Conservation (phyloP, 1,140 invertebrate genomes). For the Pachyrhynchus sulphureomaculatus region DNA sequence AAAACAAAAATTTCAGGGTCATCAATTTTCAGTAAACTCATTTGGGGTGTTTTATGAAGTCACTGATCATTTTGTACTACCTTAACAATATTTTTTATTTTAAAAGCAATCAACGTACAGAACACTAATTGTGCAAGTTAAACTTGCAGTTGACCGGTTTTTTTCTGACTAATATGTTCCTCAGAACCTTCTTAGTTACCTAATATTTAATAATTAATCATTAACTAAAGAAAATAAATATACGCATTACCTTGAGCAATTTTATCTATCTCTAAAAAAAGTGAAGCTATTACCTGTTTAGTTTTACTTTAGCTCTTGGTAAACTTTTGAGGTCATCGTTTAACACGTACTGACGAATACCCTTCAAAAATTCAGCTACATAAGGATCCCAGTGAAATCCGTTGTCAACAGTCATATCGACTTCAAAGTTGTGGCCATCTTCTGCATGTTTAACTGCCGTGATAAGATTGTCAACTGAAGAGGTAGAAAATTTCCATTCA, state of each 20-base stretch:
- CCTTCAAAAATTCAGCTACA: slow-evolving; percentile 72
- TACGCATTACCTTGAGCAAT: too few relatives aligned
- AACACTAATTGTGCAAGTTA: too few relatives aligned
- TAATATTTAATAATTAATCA: neutral
- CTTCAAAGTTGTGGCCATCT: slow-evolving; percentile 63
- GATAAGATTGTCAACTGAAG: slow-evolving; percentile 71
- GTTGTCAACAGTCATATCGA: slow-evolving; percentile 55
- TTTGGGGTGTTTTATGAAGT: too few relatives aligned
- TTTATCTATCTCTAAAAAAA: too few relatives aligned
- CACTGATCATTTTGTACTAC: too few relatives aligned
- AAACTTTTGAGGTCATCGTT: slow-evolving; percentile 72
- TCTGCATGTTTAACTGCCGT: slow-evolving; percentile 58
- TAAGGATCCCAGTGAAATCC: slow-evolving; percentile 68
- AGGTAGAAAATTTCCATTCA: slow-evolving; percentile 81
- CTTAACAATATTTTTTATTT: too few relatives aligned
- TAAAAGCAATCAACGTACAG: too few relatives aligned
- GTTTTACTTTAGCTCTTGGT: slow-evolving; percentile 63
- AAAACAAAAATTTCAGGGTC: too few relatives aligned
- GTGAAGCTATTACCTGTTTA: slow-evolving; percentile 61
- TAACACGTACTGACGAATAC: slow-evolving; percentile 75
- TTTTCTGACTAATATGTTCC: too few relatives aligned
- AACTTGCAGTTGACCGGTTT: too few relatives aligned
- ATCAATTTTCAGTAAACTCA: too few relatives aligned
- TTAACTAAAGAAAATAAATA: too few relatives aligned
- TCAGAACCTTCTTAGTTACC: neutral